These are phyloP conservation scores for Ormyrus labotus DNA, from an alignment of 2,888 invertebrate species.

Conservation along the genomic window DNA sequence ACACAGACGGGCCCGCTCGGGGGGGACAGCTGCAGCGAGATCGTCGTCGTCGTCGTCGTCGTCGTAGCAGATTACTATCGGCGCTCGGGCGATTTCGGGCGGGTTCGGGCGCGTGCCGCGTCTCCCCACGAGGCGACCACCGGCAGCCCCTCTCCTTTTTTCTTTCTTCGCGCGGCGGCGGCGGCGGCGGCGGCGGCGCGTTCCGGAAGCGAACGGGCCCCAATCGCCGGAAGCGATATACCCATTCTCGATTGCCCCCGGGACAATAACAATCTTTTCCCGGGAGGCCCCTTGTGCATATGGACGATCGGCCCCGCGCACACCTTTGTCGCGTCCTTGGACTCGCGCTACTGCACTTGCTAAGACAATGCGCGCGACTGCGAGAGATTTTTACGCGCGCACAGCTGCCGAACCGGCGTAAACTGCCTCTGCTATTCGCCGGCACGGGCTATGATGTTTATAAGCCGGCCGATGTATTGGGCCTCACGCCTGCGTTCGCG, in stretches of 20 bases:
- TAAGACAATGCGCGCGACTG: neutral
- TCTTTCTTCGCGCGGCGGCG: conserved; percentile 31
- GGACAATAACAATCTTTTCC: conserved; percentile 30
- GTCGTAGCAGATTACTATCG: conserved; percentile 52
- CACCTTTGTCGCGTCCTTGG: conserved; percentile 21
- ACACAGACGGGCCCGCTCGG: neutral
- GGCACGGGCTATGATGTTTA: conserved; percentile 18
- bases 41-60: neutral
- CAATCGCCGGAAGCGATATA: conserved; percentile 52
- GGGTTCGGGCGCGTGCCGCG: conserved; percentile 56
- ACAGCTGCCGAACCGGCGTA: conserved; percentile 38
- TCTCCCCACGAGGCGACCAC: conserved; percentile 27
- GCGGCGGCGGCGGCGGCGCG: neutral
- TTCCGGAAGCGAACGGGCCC: conserved; percentile 43
- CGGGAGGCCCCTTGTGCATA: neutral
- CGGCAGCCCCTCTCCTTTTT: conserved; percentile 7
- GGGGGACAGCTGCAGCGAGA: conserved; percentile 19
- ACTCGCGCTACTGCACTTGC: neutral
- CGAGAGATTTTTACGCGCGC: conserved; percentile 9
- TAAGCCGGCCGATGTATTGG: too few relatives aligned
- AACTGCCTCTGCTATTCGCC: conserved; percentile 43
- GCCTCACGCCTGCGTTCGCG: neutral
- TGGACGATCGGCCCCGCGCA: neutral
- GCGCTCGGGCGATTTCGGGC: conserved; percentile 32
- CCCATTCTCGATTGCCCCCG: neutral